A percentile compares a stretch with the other conserved stretches of the same genome.
Conservation (phyloP, 2,113 vertebrate genomes). For the Calidris pugnax region DNA sequence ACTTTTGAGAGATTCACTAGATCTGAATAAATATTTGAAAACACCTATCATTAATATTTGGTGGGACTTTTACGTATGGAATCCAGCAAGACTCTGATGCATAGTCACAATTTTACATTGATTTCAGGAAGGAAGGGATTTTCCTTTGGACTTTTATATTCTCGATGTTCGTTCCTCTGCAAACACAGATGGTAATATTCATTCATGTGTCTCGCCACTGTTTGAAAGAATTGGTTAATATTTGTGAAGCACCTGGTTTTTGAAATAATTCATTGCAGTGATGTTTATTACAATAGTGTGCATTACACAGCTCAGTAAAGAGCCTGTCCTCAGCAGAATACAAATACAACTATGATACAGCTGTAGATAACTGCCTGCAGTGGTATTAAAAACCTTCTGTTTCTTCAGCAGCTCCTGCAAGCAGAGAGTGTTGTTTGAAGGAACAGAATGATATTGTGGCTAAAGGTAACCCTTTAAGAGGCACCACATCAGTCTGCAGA, state of each 20-base stretch:
- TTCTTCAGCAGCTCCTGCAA: neutral
- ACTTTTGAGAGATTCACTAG: neutral
- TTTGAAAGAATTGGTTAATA: neutral
- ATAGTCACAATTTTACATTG: neutral
- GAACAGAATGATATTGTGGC: neutral
- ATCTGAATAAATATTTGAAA: neutral
- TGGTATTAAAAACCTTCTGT: neutral
- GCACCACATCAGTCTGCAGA: neutral
- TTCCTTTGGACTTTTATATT: neutral
- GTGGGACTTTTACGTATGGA: neutral
- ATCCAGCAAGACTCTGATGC: neutral
- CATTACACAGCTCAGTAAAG: neutral
- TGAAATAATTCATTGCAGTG: neutral
- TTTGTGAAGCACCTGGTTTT: neutral
- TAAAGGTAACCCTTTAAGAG: neutral
- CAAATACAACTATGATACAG: neutral
- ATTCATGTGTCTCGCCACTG: neutral
- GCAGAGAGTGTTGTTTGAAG: neutral
- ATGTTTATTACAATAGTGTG: neutral
- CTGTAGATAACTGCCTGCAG: neutral
- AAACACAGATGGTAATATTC: neutral
- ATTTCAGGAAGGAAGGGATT: neutral
- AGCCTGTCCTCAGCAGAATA: neutral
- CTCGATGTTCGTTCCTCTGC: neutral
- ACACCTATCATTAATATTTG: neutral